phyloP scores from a whole-genome alignment of 2,888 invertebrate species.

The Hofmannophila pseudospretella region DNA sequence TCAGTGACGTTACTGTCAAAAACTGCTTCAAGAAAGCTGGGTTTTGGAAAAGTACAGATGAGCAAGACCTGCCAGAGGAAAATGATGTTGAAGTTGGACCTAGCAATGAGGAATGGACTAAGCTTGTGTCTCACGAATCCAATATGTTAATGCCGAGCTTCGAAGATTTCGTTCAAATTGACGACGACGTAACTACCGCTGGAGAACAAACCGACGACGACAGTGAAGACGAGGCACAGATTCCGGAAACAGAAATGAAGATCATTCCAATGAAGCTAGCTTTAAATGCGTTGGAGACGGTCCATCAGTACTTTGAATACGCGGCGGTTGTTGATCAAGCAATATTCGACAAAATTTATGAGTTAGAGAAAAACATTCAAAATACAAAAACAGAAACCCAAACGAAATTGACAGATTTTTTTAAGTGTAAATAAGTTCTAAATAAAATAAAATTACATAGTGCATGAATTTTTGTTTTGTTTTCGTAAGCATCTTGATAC shows the following conservation, averaged over 20 bases:
- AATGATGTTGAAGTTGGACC: constrained; percentile 18
- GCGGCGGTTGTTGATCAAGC: too few relatives aligned
- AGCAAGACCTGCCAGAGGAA: constrained; percentile 9
- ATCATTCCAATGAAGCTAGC: constrained; percentile 17
- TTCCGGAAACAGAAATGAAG: constrained; percentile 19
- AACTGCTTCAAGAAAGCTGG: constrained; percentile 23
- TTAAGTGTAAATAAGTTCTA: too few relatives aligned
- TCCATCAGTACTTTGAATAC: too few relatives aligned
- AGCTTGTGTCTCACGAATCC: constrained; percentile 13
- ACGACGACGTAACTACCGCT: constrained; percentile 16
- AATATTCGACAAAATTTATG: too few relatives aligned
- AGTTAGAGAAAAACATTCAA: too few relatives aligned
- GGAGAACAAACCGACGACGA: constrained; percentile 20
- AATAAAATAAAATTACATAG: too few relatives aligned
- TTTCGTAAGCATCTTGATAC: too few relatives aligned
- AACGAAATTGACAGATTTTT: too few relatives aligned
- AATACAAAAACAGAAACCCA: too few relatives aligned
- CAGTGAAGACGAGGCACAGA: constrained; percentile 22
- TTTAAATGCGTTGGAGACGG: too few relatives aligned
- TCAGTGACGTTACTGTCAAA: constrained; percentile 16
- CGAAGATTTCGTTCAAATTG: constrained; percentile 18
- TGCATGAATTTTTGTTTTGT: too few relatives aligned
- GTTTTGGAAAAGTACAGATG: constrained; percentile 17
- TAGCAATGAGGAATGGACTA: constrained; percentile 20
- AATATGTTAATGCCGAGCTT: constrained; percentile 3